Conservation (phyloP, 2,888 invertebrate species). For the Andricus quercusramuli region DNA sequence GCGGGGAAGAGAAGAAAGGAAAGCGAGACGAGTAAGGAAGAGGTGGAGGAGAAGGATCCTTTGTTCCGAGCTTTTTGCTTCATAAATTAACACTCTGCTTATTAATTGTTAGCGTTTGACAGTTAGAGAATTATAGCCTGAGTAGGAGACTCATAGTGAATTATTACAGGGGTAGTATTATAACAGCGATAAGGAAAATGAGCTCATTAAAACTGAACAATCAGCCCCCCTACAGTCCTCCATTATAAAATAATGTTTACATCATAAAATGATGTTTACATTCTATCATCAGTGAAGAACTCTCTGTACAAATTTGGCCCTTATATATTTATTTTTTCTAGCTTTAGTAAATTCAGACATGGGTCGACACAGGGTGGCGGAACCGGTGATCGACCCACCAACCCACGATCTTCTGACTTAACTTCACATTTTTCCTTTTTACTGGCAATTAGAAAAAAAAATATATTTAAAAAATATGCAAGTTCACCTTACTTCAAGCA, state of each 20-base stretch:
- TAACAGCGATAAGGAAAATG: not conserved
- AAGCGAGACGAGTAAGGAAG: slow-evolving; percentile 40
- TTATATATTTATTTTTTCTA: not conserved
- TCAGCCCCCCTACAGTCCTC: not conserved
- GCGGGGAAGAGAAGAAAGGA: slow-evolving; percentile 49
- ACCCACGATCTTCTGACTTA: too few species aligned
- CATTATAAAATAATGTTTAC: not conserved
- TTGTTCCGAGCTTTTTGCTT: slow-evolving; percentile 55
- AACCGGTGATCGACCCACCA: too few species aligned
- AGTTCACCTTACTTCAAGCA: too few species aligned
- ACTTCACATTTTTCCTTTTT: too few species aligned
- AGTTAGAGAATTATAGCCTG: slow-evolving; percentile 42
- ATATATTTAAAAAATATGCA: too few species aligned
- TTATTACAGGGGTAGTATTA: slow-evolving; percentile 25
- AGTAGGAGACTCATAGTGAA: slow-evolving; percentile 14
- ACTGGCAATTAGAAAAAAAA: too few species aligned
- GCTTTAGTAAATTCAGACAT: not conserved
- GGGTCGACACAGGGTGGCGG: too few species aligned
- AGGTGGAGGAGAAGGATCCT: slow-evolving; percentile 47
- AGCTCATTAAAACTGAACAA: not conserved
- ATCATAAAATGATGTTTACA: too few species aligned
- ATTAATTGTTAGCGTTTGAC: slow-evolving; percentile 57
- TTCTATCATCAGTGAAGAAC: too few species aligned
- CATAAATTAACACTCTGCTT: slow-evolving; percentile 61
- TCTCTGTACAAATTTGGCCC: too few species aligned